These are phyloP conservation scores for Chelon labrosus DNA, from an alignment of 2,797 vertebrate genomes.

Conservation along the genomic window DNA sequence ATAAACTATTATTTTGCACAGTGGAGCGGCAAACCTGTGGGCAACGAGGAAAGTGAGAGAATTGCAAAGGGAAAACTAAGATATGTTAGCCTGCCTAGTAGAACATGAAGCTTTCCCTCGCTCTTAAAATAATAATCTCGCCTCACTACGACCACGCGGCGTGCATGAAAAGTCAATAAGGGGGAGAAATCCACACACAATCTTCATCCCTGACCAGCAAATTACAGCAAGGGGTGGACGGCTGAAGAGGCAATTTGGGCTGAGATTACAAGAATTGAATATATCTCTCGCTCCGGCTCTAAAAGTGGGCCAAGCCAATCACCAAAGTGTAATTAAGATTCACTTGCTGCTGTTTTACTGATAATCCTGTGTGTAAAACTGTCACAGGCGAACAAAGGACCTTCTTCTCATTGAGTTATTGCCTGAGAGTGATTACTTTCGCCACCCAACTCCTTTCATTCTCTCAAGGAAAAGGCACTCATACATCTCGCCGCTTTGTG, in stretches of 20 bases:
- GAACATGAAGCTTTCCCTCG: background rate
- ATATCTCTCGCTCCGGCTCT: slow-evolving; percentile 43
- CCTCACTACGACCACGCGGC: background rate
- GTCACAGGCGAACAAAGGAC: slow-evolving; percentile 71
- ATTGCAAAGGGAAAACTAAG: slow-evolving; percentile 7
- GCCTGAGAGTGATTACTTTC: slow-evolving; percentile 69
- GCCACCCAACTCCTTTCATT: slow-evolving; percentile 68
- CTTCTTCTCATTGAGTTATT: slow-evolving; percentile 66
- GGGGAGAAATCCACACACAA: slow-evolving; percentile 14
- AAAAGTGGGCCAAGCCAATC: slow-evolving; percentile 60
- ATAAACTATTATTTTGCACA: slow-evolving; percentile 74
- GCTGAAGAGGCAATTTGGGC: slow-evolving; percentile 44
- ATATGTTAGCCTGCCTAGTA: slow-evolving; percentile 17
- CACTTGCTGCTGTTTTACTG: slow-evolving; percentile 76
- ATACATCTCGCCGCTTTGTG: slow-evolving; percentile 37
- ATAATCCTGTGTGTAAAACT: slow-evolving; percentile 76
- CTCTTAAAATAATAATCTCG: background rate
- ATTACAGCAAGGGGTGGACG: slow-evolving; percentile 29
- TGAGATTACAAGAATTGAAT: slow-evolving; percentile 59
- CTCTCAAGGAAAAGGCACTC: slow-evolving; percentile 52
- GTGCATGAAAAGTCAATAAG: slow-evolving; percentile 28
- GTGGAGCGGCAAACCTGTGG: slow-evolving; percentile 37
- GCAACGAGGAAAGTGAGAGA: slow-evolving; percentile 35
- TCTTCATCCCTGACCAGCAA: slow-evolving; percentile 35
- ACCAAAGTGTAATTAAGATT: slow-evolving; percentile 79